Evolutionary conservation across 2,888 invertebrate genomes (phyloP), one percentile per base, ranked within the genome.

Genomic region (Argyra leucocephala): DNA sequence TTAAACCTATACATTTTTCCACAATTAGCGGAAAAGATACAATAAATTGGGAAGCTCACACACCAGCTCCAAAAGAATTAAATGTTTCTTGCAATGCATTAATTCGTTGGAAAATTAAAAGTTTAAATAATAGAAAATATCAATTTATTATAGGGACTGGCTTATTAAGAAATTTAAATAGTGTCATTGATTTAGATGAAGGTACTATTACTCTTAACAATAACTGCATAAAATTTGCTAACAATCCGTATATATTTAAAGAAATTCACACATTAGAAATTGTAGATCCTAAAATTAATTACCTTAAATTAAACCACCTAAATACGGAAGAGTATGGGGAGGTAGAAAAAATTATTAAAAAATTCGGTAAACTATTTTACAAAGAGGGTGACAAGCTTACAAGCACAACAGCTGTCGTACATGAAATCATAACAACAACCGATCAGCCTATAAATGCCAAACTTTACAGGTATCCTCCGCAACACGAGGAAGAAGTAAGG

Each of bases 361-460:
- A 22, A 57, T 64, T 64, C 61, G 58, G 58, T 18, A 66, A 36
- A 23, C 21, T 62, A 37, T 58, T 67, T 22, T 67, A 64, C 26
- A 66, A 67, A 63, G 64, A 67, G 60, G 66, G 64, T n/a, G 67
- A 67, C 57, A 57, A n/a, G 57, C 61, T 67, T 22, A 66, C 64
- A 0, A 65, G 59, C 24, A 67, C 66, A 7, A 64, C 21, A 15
- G 26, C 24, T n/a, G 58, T 66, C 18, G 64, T 61, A 22, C 66
- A 66, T 58, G 60, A 67, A 59, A 67, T 66, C 10, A 60, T 61
- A 37, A 66, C 66, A 3, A 66, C 62, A 6, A 68, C 68, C 18
- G 63, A 65, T 21, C 36, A 66, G 36, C 65, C 61, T 61, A 63
- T 67, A 31, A 67, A 67, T 36, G 26, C 67, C 1, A 67, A 67